These are phyloP conservation scores for Adineta ricciae DNA, from an alignment of 2,888 invertebrate species.

Conservation along the genomic window DNA sequence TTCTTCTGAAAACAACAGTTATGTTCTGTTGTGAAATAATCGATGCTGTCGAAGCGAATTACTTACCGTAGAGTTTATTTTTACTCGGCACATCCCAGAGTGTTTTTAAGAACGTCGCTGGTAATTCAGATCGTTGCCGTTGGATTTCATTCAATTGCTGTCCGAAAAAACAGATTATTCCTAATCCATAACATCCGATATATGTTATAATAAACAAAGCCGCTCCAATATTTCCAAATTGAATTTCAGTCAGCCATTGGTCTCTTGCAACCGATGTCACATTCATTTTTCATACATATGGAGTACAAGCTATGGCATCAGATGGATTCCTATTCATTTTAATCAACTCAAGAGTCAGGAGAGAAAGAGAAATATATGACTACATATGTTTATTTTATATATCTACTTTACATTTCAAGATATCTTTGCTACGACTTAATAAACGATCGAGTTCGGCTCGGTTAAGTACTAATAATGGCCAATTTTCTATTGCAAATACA, in stretches of 20 bases:
- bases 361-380: not conserved
- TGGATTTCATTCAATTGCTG: conserved; percentile 16
- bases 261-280: not conserved
- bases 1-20: not conserved
- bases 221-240: not conserved
- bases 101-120: not conserved
- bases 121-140: not conserved
- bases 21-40: too few species aligned
- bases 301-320: not conserved
- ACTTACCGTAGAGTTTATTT: conserved; percentile 22
- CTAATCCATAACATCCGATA: not conserved
- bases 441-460: not conserved
- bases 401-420: not conserved
- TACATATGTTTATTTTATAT: conserved; percentile 16
- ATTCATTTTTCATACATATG: not conserved
- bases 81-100: conserved; percentile 1
- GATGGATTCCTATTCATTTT: not conserved
- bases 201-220: not conserved
- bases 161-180: not conserved
- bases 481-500: not conserved
- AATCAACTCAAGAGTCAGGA: not conserved
- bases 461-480: not conserved
- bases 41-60: too few species aligned
- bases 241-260: not conserved
- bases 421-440: not conserved